Evolutionary conservation across 2,888 invertebrate genomes (phyloP).

Genomic region (Trilocha varians): DNA sequence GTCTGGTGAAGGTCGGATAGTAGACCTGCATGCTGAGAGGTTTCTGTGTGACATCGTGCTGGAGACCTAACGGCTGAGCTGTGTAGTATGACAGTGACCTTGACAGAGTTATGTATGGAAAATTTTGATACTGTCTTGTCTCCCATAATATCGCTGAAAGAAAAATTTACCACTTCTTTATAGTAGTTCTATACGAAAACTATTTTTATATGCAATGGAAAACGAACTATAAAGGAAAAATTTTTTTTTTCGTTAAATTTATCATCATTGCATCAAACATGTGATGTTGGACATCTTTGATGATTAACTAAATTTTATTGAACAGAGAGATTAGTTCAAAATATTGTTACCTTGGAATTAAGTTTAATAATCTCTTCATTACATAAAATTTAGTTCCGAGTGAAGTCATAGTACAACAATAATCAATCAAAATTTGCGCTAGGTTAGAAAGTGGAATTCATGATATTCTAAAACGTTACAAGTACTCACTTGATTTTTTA

Average conservation of each 20-base stretch:
- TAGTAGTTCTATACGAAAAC: too few relatives aligned
- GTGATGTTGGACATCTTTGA: conserved; percentile 14
- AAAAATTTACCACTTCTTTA: conserved; percentile 11
- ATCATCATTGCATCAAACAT: conserved; percentile 24
- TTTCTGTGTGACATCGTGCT: conserved; percentile 51
- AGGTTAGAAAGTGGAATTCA: conserved; percentile 30
- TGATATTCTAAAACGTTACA: conserved; percentile 9
- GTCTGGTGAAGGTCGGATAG: conserved; percentile 26
- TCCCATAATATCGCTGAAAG: conserved; percentile 56
- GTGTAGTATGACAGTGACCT: conserved; percentile 65
- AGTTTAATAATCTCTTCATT: conserved; percentile 11
- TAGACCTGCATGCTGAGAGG: conserved; percentile 38
- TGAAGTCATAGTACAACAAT: conserved; percentile 33
- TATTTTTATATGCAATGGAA: too few relatives aligned
- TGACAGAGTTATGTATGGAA: conserved; percentile 59
- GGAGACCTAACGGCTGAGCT: conserved; percentile 41
- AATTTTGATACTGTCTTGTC: conserved; percentile 51
- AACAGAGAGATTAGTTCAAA: neutral
- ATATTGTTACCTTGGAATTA: too few relatives aligned
- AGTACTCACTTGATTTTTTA: conserved; percentile 56
- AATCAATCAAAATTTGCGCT: conserved; percentile 44
- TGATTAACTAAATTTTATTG: neutral
- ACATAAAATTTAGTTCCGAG: conserved; percentile 21
- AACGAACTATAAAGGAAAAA: too few relatives aligned
- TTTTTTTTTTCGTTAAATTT: neutral